Base-by-base conservation (phyloP, 2,113 vertebrate species). In the Sceloporus undulatus region DNA sequence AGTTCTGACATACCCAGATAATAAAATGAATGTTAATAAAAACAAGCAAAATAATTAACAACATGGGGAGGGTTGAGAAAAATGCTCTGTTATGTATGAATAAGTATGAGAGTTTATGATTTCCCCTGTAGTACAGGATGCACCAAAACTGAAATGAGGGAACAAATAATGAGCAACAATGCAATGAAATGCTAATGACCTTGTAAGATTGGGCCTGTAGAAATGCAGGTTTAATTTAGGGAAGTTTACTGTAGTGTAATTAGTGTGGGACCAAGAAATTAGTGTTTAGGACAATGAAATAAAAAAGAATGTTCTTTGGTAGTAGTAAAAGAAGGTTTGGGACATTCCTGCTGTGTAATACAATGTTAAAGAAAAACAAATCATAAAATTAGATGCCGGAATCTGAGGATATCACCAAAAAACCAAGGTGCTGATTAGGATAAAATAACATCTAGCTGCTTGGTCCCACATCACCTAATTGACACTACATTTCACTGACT, bases 141-240 rank as follows among this genome's bases (percentile, higher is more conserved):
- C 3, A 84, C 74, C 74, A 68, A 68, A 84, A 83, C 34, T 77
- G 73, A 77, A 89, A 14, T 0, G 2, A 25, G 1, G 89, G 80
- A 90, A 74, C n/a, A 93, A 93, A 89, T 87, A 91, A 90, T 23
- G 38, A 90, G 85, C 29, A 90, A 86, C 89, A 91, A 59, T 81
- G 1, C 80, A 77, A 84, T 93, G 76, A 62, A 59, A 86, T 87
- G 91, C 84, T 88, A 77, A 79, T 90, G 90, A 38, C 76, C 91
- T 90, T 5, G 16, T 48, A 89, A 87, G 87, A 93, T 82, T 88
- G 62, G 25, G 85, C 56, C 76, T 86, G 56, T 71, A 80, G 89
- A 48, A 84, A 70, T 68, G 85, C n/a, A 89, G 89, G 92, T 86
- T 81, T 78, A 89, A 48, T 87, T 88, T 70, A 79, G 18, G 48